Conservation (phyloP, 2,113 vertebrate species). For the Salvelinus alpinus region DNA sequence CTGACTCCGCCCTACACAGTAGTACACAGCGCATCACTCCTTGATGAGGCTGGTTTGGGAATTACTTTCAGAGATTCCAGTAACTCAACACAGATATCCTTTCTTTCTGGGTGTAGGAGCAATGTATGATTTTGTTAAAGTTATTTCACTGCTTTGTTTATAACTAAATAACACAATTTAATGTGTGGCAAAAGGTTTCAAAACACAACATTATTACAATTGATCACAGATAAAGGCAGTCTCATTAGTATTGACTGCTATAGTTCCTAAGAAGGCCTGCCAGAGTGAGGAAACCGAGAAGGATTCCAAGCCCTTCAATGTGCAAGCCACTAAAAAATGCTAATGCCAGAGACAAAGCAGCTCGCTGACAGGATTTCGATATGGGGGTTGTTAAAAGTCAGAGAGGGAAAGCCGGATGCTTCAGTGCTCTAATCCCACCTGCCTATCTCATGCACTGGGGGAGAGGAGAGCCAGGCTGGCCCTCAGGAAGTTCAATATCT, state of each 20-base stretch:
- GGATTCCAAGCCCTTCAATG: constrained; percentile 57
- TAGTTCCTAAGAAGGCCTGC: constrained; percentile 50
- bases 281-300: constrained; percentile 49
- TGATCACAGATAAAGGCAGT: constrained; percentile 46
- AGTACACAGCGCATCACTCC: constrained; percentile 8
- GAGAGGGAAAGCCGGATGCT: constrained; percentile 40
- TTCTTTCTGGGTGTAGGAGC: not conserved
- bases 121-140: not conserved
- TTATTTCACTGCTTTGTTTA: not conserved
- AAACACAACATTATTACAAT: constrained; percentile 39
- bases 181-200: constrained; percentile 45
- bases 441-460: constrained; percentile 31
- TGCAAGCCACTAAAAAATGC: constrained; percentile 70
- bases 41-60: constrained; percentile 20
- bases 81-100: not conserved
- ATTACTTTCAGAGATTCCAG: not conserved
- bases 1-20: constrained; percentile 7
- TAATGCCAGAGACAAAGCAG: constrained; percentile 65
- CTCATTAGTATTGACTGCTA: constrained; percentile 61
- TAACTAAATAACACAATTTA: not conserved
- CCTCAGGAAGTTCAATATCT: constrained; percentile 58
- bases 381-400: constrained; percentile 60
- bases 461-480: constrained; percentile 19
- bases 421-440: constrained; percentile 62
- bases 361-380: constrained; percentile 70